Percentiles rank a stretch among this genome's conserved stretches.
Conservation (phyloP, 2,888 invertebrate species). For the Marasmarcha lunaedactyla region DNA sequence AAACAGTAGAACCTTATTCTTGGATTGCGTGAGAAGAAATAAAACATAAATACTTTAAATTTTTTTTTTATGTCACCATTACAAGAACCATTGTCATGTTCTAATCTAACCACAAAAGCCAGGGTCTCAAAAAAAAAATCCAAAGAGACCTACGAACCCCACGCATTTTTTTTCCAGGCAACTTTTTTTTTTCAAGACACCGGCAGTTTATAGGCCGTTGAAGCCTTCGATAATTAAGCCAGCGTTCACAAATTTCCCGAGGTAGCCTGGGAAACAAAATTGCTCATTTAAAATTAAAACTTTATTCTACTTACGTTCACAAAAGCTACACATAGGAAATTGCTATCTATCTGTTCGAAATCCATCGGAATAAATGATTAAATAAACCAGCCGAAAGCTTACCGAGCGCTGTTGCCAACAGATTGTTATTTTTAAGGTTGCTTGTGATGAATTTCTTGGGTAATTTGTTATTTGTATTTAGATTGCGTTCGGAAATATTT, state of each 20-base stretch:
- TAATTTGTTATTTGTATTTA: not conserved
- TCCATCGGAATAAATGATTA: conserved; percentile 13
- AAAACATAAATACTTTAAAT: no score
- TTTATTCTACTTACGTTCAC: no score
- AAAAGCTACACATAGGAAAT: not conserved
- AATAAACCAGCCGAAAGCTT: conserved; percentile 3
- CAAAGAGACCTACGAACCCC: conserved; percentile 34
- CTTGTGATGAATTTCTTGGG: not conserved
- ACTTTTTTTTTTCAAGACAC: no score
- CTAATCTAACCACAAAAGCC: no score
- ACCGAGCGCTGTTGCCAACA: not conserved
- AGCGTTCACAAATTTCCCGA: conserved; percentile 29
- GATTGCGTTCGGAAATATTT: not conserved
- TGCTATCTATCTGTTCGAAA: not conserved
- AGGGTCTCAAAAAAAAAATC: conserved; percentile 32
- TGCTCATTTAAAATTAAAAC: conserved; percentile 34
- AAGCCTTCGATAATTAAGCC: conserved; percentile 35
- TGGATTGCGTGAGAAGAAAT: no score
- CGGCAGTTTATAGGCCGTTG: conserved; percentile 32
- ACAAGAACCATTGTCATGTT: no score
- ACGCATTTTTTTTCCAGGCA: no score
- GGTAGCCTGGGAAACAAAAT: conserved; percentile 25
- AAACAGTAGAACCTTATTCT: no score
- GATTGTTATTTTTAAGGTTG: not conserved
- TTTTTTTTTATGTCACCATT: no score